Conservation (phyloP, 2,888 invertebrate genomes). For the Lepeophtheirus nordmannii region DNA sequence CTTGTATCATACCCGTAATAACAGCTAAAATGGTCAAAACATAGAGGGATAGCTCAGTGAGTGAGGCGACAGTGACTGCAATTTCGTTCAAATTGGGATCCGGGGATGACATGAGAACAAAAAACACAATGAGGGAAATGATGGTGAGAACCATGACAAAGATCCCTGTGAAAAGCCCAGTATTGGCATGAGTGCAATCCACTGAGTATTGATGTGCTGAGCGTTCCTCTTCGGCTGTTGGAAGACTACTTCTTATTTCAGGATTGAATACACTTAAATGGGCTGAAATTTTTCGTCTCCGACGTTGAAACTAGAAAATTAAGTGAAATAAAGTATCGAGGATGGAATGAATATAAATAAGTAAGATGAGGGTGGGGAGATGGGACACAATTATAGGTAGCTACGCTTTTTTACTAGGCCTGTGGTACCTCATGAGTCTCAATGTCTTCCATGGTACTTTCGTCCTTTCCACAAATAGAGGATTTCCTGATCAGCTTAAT, state of each 20-base stretch:
- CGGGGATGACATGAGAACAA: slow-evolving; percentile 59
- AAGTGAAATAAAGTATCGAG: too few relatives aligned
- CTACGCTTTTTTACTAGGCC: too few relatives aligned
- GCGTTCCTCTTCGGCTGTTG: slow-evolving; percentile 37
- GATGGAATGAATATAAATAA: too few relatives aligned
- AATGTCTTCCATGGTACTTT: too few relatives aligned
- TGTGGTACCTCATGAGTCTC: too few relatives aligned
- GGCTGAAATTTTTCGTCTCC: background rate
- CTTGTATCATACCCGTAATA: slow-evolving; percentile 67
- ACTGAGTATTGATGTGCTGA: slow-evolving; percentile 82
- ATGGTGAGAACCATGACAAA: slow-evolving; percentile 71
- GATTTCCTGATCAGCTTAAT: too few relatives aligned
- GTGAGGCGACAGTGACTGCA: slow-evolving; percentile 73
- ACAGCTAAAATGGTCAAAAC: slow-evolving; percentile 70
- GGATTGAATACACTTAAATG: background rate
- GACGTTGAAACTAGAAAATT: background rate
- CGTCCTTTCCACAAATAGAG: too few relatives aligned
- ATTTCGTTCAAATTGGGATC: slow-evolving; percentile 56
- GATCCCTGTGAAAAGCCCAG: slow-evolving; percentile 78
- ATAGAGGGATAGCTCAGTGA: slow-evolving; percentile 72
- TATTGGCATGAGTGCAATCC: slow-evolving; percentile 82
- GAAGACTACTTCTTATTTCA: background rate
- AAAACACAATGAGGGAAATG: slow-evolving; percentile 76
- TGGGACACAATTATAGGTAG: too few relatives aligned
- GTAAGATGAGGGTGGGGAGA: too few relatives aligned